phyloP scores from a whole-genome alignment of 2,113 vertebrate species.

The Salvator merianae region DNA sequence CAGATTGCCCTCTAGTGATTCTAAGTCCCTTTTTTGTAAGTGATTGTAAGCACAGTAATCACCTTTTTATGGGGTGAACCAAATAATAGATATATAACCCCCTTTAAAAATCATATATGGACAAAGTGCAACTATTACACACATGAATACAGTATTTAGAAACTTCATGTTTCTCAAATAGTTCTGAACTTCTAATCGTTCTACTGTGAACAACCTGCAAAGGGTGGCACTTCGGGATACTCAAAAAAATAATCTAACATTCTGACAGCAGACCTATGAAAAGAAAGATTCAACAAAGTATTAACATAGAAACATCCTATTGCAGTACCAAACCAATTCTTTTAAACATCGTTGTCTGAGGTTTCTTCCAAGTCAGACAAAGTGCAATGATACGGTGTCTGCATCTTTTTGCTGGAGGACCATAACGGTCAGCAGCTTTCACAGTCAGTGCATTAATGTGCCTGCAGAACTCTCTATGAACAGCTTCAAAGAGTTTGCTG shows the following conservation, averaged over 20 bases:
- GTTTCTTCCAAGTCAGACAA: neutral
- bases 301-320: neutral
- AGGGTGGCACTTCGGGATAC: no score
- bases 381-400: neutral
- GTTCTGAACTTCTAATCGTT: neutral
- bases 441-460: constrained; percentile 17
- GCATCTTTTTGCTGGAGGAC: neutral
- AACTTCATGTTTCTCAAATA: no score
- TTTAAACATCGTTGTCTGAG: neutral
- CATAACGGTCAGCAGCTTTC: constrained; percentile 1
- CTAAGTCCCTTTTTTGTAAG: no score
- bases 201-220: no score
- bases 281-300: neutral
- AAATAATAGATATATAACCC: no score
- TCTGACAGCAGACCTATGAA: neutral
- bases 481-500: neutral
- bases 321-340: neutral
- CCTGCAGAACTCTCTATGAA: neutral
- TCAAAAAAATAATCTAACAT: neutral
- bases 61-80: no score
- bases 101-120: no score
- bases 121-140: no score
- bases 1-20: no score
- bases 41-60: no score
- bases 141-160: no score